phyloP scores from a whole-genome alignment of 92 coral and sea anemone genomes.

The Porites rus region DNA sequence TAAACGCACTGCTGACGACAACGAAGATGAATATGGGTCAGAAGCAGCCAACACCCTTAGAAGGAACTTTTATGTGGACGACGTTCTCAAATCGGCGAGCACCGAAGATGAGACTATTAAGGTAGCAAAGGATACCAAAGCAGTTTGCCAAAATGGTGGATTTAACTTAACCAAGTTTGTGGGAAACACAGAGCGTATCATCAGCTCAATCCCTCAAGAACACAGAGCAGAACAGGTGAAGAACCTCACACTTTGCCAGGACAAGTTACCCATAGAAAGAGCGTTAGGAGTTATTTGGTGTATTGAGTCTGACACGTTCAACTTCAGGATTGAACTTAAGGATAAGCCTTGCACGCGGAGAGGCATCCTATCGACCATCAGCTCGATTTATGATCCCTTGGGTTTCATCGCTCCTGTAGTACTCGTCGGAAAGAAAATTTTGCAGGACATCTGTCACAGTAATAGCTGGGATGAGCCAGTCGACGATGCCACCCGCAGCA shows the following conservation, averaged over 20 bases:
- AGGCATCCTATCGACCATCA: slow-evolving; percentile 55
- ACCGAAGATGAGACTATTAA: slow-evolving; percentile 34
- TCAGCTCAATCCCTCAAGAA: slow-evolving; percentile 49
- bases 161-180: slow-evolving; percentile 70
- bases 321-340: slow-evolving; percentile 52
- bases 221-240: slow-evolving; percentile 58
- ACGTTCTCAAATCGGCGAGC: slow-evolving; percentile 48
- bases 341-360: slow-evolving; percentile 63
- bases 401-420: slow-evolving; percentile 66
- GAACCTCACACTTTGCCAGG: slow-evolving; percentile 48
- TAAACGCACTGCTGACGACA: too few species aligned
- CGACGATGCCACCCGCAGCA: slow-evolving; percentile 38
- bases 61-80: slow-evolving; percentile 64
- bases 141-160: slow-evolving; percentile 58
- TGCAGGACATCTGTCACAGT: slow-evolving; percentile 55
- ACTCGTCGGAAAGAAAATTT: slow-evolving; percentile 64
- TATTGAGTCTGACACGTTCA: slow-evolving; percentile 51
- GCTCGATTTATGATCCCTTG: slow-evolving; percentile 54
- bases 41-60: slow-evolving; percentile 50
- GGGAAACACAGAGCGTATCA: slow-evolving; percentile 46
- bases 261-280: slow-evolving; percentile 65
- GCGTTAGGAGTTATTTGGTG: slow-evolving; percentile 66
- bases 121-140: not conserved
- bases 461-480: slow-evolving; percentile 61
- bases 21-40: slow-evolving; percentile 16